A percentile compares a stretch with the other conserved stretches of the same genome.
phyloP scores from a whole-genome alignment of 1,140 invertebrate species.

The Chironomus striatipennis region DNA sequence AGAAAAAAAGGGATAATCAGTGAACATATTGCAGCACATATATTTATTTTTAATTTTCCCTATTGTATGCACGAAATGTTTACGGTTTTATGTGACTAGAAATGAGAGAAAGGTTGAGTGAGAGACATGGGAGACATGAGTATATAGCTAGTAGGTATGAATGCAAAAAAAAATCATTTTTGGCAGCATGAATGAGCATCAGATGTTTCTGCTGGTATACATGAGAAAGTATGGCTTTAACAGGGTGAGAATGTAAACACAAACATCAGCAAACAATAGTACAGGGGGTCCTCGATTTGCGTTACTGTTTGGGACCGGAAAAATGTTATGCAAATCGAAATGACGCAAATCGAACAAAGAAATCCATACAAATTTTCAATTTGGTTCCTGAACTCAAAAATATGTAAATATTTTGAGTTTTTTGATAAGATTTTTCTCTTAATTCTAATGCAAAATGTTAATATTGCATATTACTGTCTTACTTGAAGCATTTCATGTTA shows the following conservation, averaged over 20 bases:
- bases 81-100: neutral
- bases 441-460: too few species aligned
- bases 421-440: too few species aligned
- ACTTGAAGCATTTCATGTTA: too few species aligned
- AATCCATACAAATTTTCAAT: too few species aligned
- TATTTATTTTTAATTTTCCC: constrained; percentile 15
- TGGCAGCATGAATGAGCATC: neutral
- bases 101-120: neutral
- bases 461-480: too few species aligned
- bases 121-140: neutral
- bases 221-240: neutral
- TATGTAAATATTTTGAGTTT: too few species aligned
- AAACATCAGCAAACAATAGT: neutral
- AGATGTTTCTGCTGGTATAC: constrained; percentile 12
- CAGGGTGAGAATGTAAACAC: neutral
- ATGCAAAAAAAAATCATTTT: neutral
- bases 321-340: too few species aligned
- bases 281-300: too few species aligned
- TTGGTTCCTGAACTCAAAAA: too few species aligned
- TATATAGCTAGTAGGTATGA: neutral
- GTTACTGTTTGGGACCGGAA: too few species aligned
- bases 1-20: constrained; percentile 1
- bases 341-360: too few species aligned
- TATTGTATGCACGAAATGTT: constrained; percentile 13
- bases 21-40: constrained; percentile 7